These are phyloP conservation scores for Huso huso DNA, from an alignment of 2,797 vertebrate genomes.

Conservation along the genomic window DNA sequence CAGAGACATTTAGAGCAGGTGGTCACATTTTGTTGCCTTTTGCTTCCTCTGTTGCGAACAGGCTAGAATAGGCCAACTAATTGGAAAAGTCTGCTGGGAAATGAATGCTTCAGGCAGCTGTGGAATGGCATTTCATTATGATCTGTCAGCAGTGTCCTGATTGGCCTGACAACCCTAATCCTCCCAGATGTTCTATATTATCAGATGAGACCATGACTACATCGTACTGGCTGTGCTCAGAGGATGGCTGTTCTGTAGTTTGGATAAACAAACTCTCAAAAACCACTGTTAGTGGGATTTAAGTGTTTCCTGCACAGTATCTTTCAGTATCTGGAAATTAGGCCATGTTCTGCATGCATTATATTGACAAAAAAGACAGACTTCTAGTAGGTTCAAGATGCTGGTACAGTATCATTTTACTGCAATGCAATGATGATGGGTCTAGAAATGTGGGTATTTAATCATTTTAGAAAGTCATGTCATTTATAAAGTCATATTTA, in stretches of 20 bases:
- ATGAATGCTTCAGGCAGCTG: slow-evolving; percentile 70
- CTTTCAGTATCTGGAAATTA: slow-evolving; percentile 53
- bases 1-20: slow-evolving; percentile 63
- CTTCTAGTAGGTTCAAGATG: slow-evolving; percentile 23
- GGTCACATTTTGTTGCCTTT: slow-evolving; percentile 48
- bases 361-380: slow-evolving; percentile 45
- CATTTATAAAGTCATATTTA: too few species aligned
- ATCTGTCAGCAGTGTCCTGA: slow-evolving; percentile 61
- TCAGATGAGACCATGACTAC: slow-evolving; percentile 60
- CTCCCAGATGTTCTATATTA: slow-evolving; percentile 74
- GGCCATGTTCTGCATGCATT: slow-evolving; percentile 45
- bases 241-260: slow-evolving; percentile 28
- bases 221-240: slow-evolving; percentile 22
- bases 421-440: not conserved
- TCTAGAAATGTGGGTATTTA: not conserved
- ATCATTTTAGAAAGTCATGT: too few species aligned
- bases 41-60: slow-evolving; percentile 43
- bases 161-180: slow-evolving; percentile 57
- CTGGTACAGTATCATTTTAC: slow-evolving; percentile 16
- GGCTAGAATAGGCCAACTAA: slow-evolving; percentile 44
- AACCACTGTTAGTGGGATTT: slow-evolving; percentile 55
- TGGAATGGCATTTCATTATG: slow-evolving; percentile 60
- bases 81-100: slow-evolving; percentile 58
- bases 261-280: slow-evolving; percentile 52
- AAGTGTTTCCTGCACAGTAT: slow-evolving; percentile 55